Evolutionary conservation across 2,888 invertebrate species (phyloP), one percentile per base, ranked within the genome.

Genomic region (Mimachlamys varia): DNA sequence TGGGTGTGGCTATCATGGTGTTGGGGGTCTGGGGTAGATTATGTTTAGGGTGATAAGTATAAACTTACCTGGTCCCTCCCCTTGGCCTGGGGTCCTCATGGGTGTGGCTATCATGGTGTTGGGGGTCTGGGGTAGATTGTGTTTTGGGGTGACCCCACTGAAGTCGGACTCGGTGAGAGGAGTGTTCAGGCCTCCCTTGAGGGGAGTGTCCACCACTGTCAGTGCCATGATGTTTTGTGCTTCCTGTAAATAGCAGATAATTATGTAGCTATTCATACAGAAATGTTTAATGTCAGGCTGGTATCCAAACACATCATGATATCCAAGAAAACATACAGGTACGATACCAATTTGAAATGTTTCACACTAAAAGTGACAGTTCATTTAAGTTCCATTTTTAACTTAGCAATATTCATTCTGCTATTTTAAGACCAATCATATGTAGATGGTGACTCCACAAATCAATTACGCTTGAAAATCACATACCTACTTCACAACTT

Each of bases 151-250:
- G 0, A 98, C 97, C 2, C 98, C 98, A 33, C 98, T 98, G 97
- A 99, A 99, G 97, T 99, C 99, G 0, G 98, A 98, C 95, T 99
- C 98, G 92, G 98, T 98, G 10, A 99, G 97, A 0, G 99, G 99
- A 0, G 99, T 99, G 97, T 99, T 99, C 44, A 98, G 96, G 0
- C 99, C 99, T 88, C 99, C 98, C 97, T 99, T 99, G 33, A 99
- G 97, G 0, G 99, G 99, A 0, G 99, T 99, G 96, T 99, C 99
- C 0, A 99, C 99, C 96, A 99, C 99, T 0, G 99, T 99, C 37
- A 99, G 97, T 0, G 99, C 99, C 98, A 99, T 99, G 96, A 99
- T 98, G 96, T 99, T 99, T 97, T 99, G 99, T 0, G 99, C 99
- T 97, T 99, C 99, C 98, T 99, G 98, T 92, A 98, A 97, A 93